phyloP scores from a whole-genome alignment of 2,113 vertebrate genomes.

The Procavia capensis region DNA sequence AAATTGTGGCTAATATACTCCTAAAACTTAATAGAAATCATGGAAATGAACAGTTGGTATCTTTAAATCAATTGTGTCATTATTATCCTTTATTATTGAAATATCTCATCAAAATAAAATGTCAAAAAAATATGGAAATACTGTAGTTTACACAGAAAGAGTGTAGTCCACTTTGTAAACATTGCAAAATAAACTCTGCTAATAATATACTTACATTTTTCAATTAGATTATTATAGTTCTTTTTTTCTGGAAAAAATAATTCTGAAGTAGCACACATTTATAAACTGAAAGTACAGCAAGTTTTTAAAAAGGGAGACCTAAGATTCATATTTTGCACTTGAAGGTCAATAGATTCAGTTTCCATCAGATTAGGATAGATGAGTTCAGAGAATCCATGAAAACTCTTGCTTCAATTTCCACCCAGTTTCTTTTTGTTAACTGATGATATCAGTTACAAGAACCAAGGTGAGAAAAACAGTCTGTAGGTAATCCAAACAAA shows the following conservation, averaged over 20 bases:
- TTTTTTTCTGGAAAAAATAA: background rate
- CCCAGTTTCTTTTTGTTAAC: constrained; percentile 68
- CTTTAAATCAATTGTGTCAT: background rate
- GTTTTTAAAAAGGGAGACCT: constrained; percentile 36
- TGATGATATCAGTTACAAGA: constrained; percentile 66
- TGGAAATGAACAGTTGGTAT: background rate
- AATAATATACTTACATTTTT: background rate
- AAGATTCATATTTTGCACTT: background rate
- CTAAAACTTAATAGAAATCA: background rate
- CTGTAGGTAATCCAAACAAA: constrained; percentile 36
- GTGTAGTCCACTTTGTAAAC: background rate
- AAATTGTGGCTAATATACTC: background rate
- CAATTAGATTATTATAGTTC: background rate
- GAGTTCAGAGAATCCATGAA: constrained; percentile 63
- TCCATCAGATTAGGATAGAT: constrained; percentile 74
- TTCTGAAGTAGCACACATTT: background rate
- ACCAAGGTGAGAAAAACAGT: constrained; percentile 58
- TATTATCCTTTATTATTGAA: background rate
- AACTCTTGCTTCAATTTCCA: constrained; percentile 60
- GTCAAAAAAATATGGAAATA: background rate
- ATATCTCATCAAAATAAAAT: background rate
- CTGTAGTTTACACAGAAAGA: background rate
- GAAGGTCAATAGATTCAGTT: constrained; percentile 73
- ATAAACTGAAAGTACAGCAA: background rate
- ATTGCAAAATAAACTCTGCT: constrained; percentile 17